Evolutionary conservation across 2,797 vertebrate genomes (phyloP), one percentile per base, ranked within the genome.

Genomic region (Arremon aurantiirostris): DNA sequence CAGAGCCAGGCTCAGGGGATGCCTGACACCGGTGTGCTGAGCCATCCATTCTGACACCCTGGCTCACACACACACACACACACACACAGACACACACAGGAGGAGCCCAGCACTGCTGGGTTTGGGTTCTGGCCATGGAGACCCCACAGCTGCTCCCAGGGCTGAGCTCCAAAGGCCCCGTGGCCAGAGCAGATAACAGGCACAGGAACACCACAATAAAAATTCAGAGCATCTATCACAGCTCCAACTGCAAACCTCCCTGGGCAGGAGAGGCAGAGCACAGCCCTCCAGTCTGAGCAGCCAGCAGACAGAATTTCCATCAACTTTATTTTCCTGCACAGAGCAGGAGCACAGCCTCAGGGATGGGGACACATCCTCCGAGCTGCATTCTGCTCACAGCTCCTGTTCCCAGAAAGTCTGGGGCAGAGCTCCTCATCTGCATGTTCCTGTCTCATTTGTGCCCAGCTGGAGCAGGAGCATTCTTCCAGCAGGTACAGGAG

Each of bases 331-430:
- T 70, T 44, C 65, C 69, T 27, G 7, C 59, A 18, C 35, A 24
- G 80, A 69, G 34, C 65, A 69, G 42, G 64, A 68, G 92, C 2
- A 0, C 1, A 3, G 32, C 50, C 63, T 39, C 46, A 17, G 60
- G 24, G 23, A 41, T 1, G 0, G 41, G 23, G 14, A 50, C 1
- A 4, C 78, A 53, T 42, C 39, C 69, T 77, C 30, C 0, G 0
- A 11, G 78, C 79, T 42, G 52, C 41, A 20, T 30, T 59, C 82
- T 28, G 68, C n/a, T 59, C 94, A 59, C 85, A 78, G 68, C 85
- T 82, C 80, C 90, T 61, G 63, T 57, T 64, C 47, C 9, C 49
- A 60, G 64, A 39, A 64, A 73, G 23, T 66, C 92, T 19, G 61
- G 39, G 68, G 35, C 83, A 71, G 86, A 71, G 47, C 28, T 89